These are phyloP conservation scores for Pachycephus smyrnensis DNA, from an alignment of 2,888 invertebrate genomes.

Conservation along the genomic window DNA sequence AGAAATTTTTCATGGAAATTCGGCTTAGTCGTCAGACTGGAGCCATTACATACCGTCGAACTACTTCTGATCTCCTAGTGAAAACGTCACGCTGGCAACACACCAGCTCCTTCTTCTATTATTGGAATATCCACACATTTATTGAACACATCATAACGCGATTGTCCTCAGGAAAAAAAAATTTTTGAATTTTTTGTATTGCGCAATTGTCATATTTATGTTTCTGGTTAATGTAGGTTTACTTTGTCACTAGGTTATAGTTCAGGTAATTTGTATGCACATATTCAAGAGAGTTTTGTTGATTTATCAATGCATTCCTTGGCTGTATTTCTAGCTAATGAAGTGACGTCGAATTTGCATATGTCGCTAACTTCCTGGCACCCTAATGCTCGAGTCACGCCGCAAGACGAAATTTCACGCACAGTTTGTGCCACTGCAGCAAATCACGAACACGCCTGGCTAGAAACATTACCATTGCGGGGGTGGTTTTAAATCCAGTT, in stretches of 20 bases:
- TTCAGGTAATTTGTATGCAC: no score
- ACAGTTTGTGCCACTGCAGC: not conserved
- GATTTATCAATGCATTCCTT: no score
- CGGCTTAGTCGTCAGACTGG: not conserved
- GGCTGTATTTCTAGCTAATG: no score
- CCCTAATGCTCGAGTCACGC: slow-evolving; percentile 36
- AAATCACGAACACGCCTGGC: no score
- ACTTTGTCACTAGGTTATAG: no score
- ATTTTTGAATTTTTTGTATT: no score
- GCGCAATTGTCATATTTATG: no score
- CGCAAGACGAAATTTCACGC: slow-evolving; percentile 39
- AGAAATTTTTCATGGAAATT: not conserved
- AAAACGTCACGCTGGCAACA: slow-evolving; percentile 10
- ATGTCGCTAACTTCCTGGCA: not conserved
- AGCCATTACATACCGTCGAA: not conserved
- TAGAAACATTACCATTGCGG: no score
- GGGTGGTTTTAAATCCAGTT: no score
- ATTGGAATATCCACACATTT: not conserved
- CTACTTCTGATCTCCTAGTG: slow-evolving; percentile 17
- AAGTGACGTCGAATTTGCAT: not conserved
- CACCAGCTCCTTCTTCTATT: not conserved
- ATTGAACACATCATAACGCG: not conserved
- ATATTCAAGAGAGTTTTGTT: no score
- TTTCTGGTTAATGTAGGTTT: no score
- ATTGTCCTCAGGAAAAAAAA: no score